A percentile compares a stretch with the other conserved stretches of the same genome.
Conservation (phyloP, 2,113 vertebrate genomes). For the Zosterops lateralis region DNA sequence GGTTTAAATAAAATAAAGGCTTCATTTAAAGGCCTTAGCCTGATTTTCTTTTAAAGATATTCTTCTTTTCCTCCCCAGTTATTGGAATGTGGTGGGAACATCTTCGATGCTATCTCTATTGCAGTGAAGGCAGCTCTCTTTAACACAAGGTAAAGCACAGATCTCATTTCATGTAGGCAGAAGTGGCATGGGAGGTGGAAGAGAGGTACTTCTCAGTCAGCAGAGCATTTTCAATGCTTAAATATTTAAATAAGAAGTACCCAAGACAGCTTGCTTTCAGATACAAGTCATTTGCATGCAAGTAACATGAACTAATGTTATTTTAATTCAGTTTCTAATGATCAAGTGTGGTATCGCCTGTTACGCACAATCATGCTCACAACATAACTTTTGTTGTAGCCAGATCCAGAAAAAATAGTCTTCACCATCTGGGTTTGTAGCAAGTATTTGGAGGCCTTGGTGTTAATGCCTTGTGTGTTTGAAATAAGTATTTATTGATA, state of each 20-base stretch:
- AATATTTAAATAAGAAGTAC: neutral
- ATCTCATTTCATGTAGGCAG: neutral
- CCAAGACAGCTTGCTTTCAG: neutral
- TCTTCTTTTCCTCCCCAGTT: conserved; percentile 75
- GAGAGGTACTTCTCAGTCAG: neutral
- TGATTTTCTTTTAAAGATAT: neutral
- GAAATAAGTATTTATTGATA: neutral
- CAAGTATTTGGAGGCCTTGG: neutral
- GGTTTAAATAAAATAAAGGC: neutral
- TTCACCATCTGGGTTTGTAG: neutral
- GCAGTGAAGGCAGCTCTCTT: conserved; percentile 98
- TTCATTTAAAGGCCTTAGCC: neutral
- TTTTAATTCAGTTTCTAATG: neutral
- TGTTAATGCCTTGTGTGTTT: neutral
- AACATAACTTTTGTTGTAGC: neutral
- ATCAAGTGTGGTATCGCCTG: neutral
- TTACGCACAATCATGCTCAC: neutral
- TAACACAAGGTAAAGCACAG: conserved; percentile 85
- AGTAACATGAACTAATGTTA: neutral
- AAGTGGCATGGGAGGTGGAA: neutral
- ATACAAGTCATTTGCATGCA: neutral
- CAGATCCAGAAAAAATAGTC: neutral
- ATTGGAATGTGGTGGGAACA: conserved; percentile 93
- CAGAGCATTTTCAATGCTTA: neutral
- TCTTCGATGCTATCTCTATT: conserved; percentile 91